These are phyloP conservation scores for Halcyon leucocephala DNA, from an alignment of 2,797 vertebrate species.

Conservation along the genomic window DNA sequence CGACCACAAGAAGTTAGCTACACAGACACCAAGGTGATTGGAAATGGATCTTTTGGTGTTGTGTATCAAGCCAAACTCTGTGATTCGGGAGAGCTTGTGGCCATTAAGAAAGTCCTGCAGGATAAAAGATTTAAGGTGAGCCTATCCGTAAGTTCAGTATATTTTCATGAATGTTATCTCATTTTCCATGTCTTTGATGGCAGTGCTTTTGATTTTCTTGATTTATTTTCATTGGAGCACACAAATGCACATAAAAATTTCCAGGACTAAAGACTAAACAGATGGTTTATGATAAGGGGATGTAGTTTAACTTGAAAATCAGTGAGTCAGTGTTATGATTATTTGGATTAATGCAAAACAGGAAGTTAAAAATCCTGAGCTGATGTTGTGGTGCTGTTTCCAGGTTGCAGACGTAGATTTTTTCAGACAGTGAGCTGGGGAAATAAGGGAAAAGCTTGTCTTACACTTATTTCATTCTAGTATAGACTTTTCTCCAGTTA, in stretches of 20 bases:
- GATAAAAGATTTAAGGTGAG: slow-evolving; percentile 99
- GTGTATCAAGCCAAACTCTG: slow-evolving; percentile 99
- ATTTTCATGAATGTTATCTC: not conserved
- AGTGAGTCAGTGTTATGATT: not conserved
- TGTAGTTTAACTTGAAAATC: slow-evolving; percentile 18
- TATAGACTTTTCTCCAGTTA: not conserved
- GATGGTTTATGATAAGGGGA: not conserved
- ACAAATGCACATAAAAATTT: not conserved
- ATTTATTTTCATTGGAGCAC: not conserved
- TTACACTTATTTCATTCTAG: not conserved
- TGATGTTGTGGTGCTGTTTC: not conserved
- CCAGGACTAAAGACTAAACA: not conserved
- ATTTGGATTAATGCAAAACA: not conserved
- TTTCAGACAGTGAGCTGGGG: not conserved
- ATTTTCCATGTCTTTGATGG: not conserved
- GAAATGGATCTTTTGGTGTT: slow-evolving; percentile 97
- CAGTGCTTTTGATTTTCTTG: not conserved
- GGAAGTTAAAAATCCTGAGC: not conserved
- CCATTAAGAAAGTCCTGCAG: slow-evolving; percentile 98
- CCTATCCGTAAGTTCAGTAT: not conserved
- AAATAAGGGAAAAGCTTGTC: not conserved
- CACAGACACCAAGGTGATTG: slow-evolving; percentile 98
- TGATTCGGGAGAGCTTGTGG: slow-evolving; percentile 97
- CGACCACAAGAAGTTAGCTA: slow-evolving; percentile 99
- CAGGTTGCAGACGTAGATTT: not conserved